Base-by-base conservation (phyloP, 2,888 invertebrate species). In the Corythucha ciliata region DNA sequence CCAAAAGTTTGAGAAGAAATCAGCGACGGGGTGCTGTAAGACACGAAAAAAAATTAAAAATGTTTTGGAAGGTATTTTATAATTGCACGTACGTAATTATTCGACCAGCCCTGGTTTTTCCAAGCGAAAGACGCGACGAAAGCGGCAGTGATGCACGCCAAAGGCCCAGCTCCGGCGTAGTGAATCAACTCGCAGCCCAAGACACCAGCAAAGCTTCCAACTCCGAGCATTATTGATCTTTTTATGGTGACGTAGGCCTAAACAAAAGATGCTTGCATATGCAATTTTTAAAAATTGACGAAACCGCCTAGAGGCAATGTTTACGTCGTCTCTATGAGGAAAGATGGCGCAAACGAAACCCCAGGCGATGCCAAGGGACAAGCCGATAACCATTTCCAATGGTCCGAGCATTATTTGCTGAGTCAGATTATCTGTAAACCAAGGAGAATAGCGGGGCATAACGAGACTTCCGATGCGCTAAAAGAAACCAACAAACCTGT, bases 161-260 rank as follows among this genome's bases (percentile, higher is more conserved):
- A 66, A 7, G 81, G 74, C n/a, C 79, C 78, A 21, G 80, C 78
- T 14, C 81, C 81, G 12, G 76, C 72, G 62, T 77, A 76, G 20
- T 75, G 75, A 54, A 78, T 68, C 16, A 69, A 67, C 52, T 74
- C 72, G 61, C 79, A 78, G 34, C 80, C 80, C 66, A 81, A 74
- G 50, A 79, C 73, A 1, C 80, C 75, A 53, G 82, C 68, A 42
- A 77, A 69, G 47, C 82, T 81, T 45, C 78, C 78, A 44, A 75
- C 72, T 48, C 79, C 69, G 44, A 80, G 68, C 60, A 80, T 62
- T 45, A 77, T 54, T 6, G 56, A 42, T 14, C 63, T 56, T 52
- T 63, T 63, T 5, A 59, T 12, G 12, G 55, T 54, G 21, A 62
- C 56, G 32, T 58, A 52, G 33, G 55, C 44, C 63, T 63, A 52